Conservation (phyloP, 2,888 invertebrate species). For the Erebia palarica region DNA sequence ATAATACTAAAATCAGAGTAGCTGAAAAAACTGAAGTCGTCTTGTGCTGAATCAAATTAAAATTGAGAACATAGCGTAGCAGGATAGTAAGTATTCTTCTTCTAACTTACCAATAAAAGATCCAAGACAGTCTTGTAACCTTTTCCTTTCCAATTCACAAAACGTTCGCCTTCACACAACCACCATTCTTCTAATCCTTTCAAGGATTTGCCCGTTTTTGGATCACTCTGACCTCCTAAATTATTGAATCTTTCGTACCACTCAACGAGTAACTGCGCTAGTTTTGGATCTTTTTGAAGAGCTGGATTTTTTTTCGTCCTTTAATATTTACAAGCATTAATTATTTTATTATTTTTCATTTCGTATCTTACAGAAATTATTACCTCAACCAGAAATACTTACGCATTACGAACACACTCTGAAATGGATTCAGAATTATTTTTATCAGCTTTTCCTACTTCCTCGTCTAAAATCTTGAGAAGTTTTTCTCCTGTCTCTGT, state of each 20-base stretch:
- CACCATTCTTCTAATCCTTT: slow-evolving; percentile 84
- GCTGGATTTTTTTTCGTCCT: slow-evolving; percentile 54
- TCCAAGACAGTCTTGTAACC: slow-evolving; percentile 87
- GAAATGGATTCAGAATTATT: slow-evolving; percentile 57
- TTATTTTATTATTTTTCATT: not conserved
- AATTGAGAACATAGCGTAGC: not conserved
- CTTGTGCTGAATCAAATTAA: not conserved
- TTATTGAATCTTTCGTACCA: slow-evolving; percentile 85
- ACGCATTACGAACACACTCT: slow-evolving; percentile 55
- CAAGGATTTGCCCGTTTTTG: slow-evolving; percentile 81
- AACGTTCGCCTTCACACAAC: slow-evolving; percentile 86
- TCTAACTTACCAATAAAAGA: slow-evolving; percentile 83
- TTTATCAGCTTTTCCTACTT: slow-evolving; percentile 58
- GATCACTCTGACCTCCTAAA: slow-evolving; percentile 83
- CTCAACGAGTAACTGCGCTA: slow-evolving; percentile 79
- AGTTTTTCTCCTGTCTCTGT: slow-evolving; percentile 51
- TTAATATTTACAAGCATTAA: slow-evolving; percentile 40
- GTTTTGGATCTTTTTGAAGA: slow-evolving; percentile 58
- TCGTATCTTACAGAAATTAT: not conserved
- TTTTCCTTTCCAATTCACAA: slow-evolving; percentile 88
- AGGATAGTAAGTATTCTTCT: not conserved
- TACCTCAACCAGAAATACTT: slow-evolving; percentile 42
- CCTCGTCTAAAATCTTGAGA: slow-evolving; percentile 51
- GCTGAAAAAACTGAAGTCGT: too few species aligned
- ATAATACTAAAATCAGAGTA: too few species aligned